A percentile compares a stretch with the other conserved stretches of the same genome.
Conservation (phyloP, 2,797 vertebrate species). For the Hoplostethus atlanticus region DNA sequence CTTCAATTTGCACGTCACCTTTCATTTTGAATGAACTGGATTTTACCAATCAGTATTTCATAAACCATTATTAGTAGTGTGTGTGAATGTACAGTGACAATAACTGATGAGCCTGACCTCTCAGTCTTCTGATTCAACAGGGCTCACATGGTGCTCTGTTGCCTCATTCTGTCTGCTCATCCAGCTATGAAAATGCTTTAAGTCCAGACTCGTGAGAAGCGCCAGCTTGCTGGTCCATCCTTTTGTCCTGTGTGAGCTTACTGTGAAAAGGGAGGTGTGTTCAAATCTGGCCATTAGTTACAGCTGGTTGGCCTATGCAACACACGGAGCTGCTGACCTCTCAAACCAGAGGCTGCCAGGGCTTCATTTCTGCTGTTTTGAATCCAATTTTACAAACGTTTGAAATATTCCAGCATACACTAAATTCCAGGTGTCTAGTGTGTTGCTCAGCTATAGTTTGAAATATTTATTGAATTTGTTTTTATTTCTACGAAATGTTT, state of each 20-base stretch:
- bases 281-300: conserved; percentile 76
- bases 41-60: background rate
- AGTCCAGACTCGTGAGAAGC: conserved; percentile 78
- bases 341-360: background rate
- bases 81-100: conserved; percentile 8
- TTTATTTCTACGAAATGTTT: background rate
- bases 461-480: conserved; percentile 13
- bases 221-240: conserved; percentile 66
- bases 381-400: conserved; percentile 10
- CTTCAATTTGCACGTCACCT: background rate
- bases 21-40: background rate
- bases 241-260: conserved; percentile 81
- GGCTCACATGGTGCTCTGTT: conserved; percentile 64
- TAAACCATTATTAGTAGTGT: background rate
- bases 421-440: background rate
- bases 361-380: conserved; percentile 13
- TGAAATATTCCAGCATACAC: conserved; percentile 1
- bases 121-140: conserved; percentile 35
- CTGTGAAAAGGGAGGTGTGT: conserved; percentile 78
- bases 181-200: conserved; percentile 86
- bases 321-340: conserved; percentile 58
- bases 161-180: conserved; percentile 88
- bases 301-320: conserved; percentile 62
- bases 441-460: conserved; percentile 17
- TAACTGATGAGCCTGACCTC: conserved; percentile 50